These are phyloP conservation scores for Hystrix brachyura DNA, from an alignment of 2,113 vertebrate species.

Conservation along the genomic window DNA sequence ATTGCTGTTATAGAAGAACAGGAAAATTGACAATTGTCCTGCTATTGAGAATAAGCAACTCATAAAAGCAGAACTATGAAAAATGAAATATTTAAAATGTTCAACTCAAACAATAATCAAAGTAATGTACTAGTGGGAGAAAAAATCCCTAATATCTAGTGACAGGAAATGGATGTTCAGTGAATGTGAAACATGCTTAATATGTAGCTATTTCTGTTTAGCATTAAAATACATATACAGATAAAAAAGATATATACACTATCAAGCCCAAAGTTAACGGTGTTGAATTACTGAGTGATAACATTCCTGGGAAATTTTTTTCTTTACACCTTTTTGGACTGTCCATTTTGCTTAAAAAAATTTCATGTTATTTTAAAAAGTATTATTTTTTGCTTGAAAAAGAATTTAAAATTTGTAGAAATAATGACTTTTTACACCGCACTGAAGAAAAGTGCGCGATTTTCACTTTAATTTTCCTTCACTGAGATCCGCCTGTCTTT, in stretches of 20 bases:
- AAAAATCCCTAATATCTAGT: not conserved
- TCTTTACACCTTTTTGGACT: not conserved
- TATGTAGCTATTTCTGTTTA: not conserved
- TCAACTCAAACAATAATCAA: not conserved
- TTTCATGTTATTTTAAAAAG: not conserved
- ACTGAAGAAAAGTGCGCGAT: not conserved
- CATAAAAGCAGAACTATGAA: conserved; percentile 35
- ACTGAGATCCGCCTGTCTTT: not conserved
- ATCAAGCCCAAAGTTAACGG: not conserved
- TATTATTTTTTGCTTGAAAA: not conserved
- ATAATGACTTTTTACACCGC: not conserved
- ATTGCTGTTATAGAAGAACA: not conserved
- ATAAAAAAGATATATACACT: not conserved
- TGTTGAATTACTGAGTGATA: not conserved
- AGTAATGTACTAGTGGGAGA: not conserved
- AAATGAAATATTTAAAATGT: not conserved
- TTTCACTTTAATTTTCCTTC: conserved; percentile 9
- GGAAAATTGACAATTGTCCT: not conserved
- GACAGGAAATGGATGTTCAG: conserved; percentile 9
- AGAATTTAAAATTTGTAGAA: not conserved
- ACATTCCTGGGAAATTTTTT: not conserved
- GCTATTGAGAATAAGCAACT: not conserved
- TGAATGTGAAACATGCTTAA: conserved; percentile 20
- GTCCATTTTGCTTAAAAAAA: not conserved
- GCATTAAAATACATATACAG: not conserved